These are phyloP conservation scores for Megalurothrips usitatus DNA, from an alignment of 2,888 invertebrate genomes.

Conservation along the genomic window DNA sequence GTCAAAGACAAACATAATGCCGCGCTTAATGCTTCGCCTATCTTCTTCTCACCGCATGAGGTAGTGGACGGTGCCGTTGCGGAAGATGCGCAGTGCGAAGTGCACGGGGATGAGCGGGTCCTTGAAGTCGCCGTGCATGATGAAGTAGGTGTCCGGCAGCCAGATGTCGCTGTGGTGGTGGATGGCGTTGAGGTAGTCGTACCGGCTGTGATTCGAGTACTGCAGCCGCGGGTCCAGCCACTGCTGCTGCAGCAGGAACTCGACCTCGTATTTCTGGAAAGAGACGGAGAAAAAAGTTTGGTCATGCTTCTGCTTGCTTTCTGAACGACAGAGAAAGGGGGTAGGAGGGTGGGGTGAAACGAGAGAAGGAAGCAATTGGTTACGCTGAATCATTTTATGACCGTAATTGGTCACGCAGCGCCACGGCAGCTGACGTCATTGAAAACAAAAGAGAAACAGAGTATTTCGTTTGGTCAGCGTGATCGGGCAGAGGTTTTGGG, in stretches of 20 bases:
- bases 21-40: no score
- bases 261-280: slow-evolving; percentile 91
- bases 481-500: no score
- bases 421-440: no score
- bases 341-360: no score
- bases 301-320: no score
- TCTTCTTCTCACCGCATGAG: slow-evolving; percentile 84
- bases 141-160: slow-evolving; percentile 93
- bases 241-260: slow-evolving; percentile 87
- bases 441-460: no score
- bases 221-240: slow-evolving; percentile 87
- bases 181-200: slow-evolving; percentile 85
- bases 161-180: slow-evolving; percentile 89
- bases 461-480: no score
- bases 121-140: slow-evolving; percentile 95
- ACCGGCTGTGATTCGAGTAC: slow-evolving; percentile 82
- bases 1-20: no score
- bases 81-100: slow-evolving; percentile 85
- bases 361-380: not conserved
- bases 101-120: slow-evolving; percentile 89
- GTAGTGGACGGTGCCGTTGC: slow-evolving; percentile 91
- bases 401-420: not conserved
- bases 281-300: slow-evolving; percentile 32
- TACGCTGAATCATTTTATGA: not conserved
- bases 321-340: no score